Base-by-base conservation (phyloP, 2,797 vertebrate genomes). In the Gymnoscopelus braueri region DNA sequence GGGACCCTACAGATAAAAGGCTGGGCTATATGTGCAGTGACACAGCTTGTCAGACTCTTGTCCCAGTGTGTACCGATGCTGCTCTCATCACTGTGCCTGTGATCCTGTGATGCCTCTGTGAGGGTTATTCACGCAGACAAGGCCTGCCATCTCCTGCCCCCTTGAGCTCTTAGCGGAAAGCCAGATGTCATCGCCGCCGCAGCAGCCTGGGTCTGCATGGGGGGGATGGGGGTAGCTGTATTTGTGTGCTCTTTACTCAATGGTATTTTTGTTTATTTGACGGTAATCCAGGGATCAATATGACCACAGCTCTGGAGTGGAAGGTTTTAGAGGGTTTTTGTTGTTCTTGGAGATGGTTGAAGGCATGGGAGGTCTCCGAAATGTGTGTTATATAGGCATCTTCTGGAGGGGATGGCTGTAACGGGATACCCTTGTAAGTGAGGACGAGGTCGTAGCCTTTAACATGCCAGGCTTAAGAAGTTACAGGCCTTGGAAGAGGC, bases 401-500 rank as follows among this genome's bases (percentile, higher is more conserved):
- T 69, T 59, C 52, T 50, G 57, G 82, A 80, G 62, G 75, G 71
- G 67, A 58, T 2, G 81, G 74, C n/a, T 79, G 90, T 84, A 94
- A 95, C 26, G 0, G 81, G 90, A 94, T 91, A 91, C 72, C 80
- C 83, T 87, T 89, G 84, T 92, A 89, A 89, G 88, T 69, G 79
- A 73, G 81, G 60, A 86, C 63, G n/a, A 89, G 90, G 89, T 94
- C 90, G 47, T 84, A 84, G 72, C 90, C 91, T 88, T 91, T 91
- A 88, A 87, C 90, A 92, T 91, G 89, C 85, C 89, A 77, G 73
- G 69, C 69, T 88, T 86, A 91, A 94, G 87, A 92, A 90, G 85
- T 93, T 92, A 87, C 92, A 94, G 85, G 86, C 74, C 51, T 63
- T 61, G 71, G 63, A 69, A 65, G 44, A 84, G 48, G 72, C 52